A percentile compares a stretch with the other conserved stretches of the same genome.
phyloP scores from a whole-genome alignment of 2,888 invertebrate genomes.

The Synergus itoensis region DNA sequence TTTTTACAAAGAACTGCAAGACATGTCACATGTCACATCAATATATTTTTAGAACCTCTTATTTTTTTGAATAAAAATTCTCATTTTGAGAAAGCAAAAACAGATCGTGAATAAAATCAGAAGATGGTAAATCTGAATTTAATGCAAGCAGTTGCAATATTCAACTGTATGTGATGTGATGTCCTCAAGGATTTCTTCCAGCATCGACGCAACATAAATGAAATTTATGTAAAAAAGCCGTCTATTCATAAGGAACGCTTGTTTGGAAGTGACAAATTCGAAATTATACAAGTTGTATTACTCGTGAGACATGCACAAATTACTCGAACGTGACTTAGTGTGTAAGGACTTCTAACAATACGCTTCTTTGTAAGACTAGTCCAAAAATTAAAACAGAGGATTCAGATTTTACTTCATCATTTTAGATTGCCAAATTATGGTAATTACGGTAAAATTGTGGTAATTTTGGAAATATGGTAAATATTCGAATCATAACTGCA shows the following conservation, averaged over 20 bases:
- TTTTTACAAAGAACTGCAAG: neutral
- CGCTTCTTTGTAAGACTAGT: neutral
- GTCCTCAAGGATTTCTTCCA: neutral
- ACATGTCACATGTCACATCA: slow-evolving; percentile 7
- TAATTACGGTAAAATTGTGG: neutral
- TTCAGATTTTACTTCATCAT: neutral
- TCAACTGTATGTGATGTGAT: neutral
- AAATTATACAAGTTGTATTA: neutral
- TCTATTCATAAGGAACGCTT: neutral
- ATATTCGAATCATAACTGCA: neutral
- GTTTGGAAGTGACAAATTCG: neutral
- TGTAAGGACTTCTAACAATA: neutral
- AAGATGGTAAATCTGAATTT: neutral
- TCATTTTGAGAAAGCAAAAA: neutral
- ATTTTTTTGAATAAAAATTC: neutral
- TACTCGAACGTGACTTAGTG: neutral
- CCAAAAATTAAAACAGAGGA: neutral
- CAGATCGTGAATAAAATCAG: neutral
- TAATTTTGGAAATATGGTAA: no score
- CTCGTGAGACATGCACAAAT: slow-evolving; percentile 9
- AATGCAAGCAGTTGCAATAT: neutral
- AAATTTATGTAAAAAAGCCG: neutral
- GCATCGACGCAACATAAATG: neutral
- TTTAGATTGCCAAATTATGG: neutral
- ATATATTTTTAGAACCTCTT: neutral